Evolutionary conservation across 2,113 vertebrate genomes (phyloP).

Genomic region (Macrotis lagotis): DNA sequence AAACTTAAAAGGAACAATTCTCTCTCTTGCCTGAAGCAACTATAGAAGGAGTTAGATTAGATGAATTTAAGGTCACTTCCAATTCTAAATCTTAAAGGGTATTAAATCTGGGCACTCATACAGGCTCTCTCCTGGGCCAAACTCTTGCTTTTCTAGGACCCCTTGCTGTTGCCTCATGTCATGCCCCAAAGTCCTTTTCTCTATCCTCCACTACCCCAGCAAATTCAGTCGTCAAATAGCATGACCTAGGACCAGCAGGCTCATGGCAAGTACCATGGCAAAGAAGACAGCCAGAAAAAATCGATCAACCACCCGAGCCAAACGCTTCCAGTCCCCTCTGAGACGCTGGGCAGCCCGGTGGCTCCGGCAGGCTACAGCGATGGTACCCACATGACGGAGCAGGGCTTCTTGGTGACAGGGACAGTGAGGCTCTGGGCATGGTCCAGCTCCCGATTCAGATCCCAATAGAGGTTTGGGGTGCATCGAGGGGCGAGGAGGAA

Average conservation of each 20-base stretch:
- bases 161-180: background rate
- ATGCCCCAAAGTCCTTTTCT: background rate
- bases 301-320: constrained; percentile 92
- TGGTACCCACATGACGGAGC: constrained; percentile 86
- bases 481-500: constrained; percentile 2
- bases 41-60: background rate
- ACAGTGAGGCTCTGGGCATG: constrained; percentile 73
- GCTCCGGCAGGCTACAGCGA: constrained; percentile 87
- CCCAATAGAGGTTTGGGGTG: constrained; percentile 19
- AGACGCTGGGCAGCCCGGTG: constrained; percentile 87
- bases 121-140: background rate
- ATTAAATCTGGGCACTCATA: too few species aligned
- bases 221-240: constrained; percentile 88
- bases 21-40: background rate
- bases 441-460: background rate
- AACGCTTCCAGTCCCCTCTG: constrained; percentile 90
- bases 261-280: constrained; percentile 93
- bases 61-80: background rate
- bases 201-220: background rate
- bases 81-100: background rate
- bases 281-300: constrained; percentile 96
- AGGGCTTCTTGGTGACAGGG: constrained; percentile 85
- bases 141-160: background rate
- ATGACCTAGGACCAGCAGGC: constrained; percentile 88
- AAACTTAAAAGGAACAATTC: background rate